Evolutionary conservation across 2,888 invertebrate species (phyloP), one percentile per base, ranked within the genome.

Genomic region (Oscheius myriophilus): DNA sequence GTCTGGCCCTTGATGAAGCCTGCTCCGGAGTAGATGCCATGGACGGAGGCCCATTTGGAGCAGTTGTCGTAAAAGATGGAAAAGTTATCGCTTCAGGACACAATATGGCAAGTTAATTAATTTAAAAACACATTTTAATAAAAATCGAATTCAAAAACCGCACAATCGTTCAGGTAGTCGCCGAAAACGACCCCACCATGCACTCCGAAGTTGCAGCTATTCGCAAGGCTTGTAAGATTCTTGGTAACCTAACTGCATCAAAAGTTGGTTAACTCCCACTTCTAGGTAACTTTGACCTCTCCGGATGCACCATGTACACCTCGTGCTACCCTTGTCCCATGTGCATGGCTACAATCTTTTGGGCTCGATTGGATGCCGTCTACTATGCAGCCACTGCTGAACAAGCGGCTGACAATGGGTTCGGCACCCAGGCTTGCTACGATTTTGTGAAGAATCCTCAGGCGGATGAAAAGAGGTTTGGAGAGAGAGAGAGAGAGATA

Each of bases 171-270:
- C 46, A 75, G 76, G 81, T 82, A 12, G 61, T 80, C 14, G 69
- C 64, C 33, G 78, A 74, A 43, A 80, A 82, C 33, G 84, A 84
- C 67, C 83, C 84, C 12, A 84, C 84, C 9, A 79, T 81, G 61
- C 84, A 84, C 59, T 84, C 84, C n/a, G 84, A 84, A 65, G 75
- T 84, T 57, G 81, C 80, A 0, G 84, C 82, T 12, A 84, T 84
- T 25, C 67, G 83, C 14, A 80, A 80, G 58, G 83, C 83, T 4
- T 80, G 82, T 69, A 74, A 79, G 64, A 74, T 65, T n/a, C n/a
- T n/a, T n/a, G n/a, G n/a, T n/a, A n/a, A n/a, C n/a, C n/a, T n/a
- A n/a, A n/a, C n/a, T n/a, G n/a, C n/a, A n/a, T n/a, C n/a, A n/a
- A n/a, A n/a, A n/a, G n/a, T n/a, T n/a, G n/a, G n/a, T n/a, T n/a